Percentiles rank a stretch among this genome's conserved stretches.
Evolutionary conservation across 1,140 invertebrate genomes (phyloP).

Genomic region (Globodera rostochiensis): DNA sequence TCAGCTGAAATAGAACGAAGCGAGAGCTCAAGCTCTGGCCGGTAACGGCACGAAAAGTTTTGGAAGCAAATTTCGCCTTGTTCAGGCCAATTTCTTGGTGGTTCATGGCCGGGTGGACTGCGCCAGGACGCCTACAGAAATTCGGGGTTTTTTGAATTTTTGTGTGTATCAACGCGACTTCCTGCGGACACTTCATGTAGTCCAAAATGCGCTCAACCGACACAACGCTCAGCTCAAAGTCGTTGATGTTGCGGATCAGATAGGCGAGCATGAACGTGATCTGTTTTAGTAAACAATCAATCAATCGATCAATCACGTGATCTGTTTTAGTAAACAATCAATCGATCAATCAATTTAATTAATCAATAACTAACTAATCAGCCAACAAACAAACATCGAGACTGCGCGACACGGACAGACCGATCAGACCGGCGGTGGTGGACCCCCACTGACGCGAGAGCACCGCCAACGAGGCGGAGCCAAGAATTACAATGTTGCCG

Average conservation of each 20-base stretch:
- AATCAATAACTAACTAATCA: neutral
- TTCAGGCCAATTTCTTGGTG: slow-evolving; percentile 66
- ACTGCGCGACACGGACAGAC: slow-evolving; percentile 77
- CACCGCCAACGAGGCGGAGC: slow-evolving; percentile 84
- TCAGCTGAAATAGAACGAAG: slow-evolving; percentile 75
- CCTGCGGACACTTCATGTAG: slow-evolving; percentile 68
- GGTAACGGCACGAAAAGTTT: slow-evolving; percentile 66
- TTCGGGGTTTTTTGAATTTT: slow-evolving; percentile 49
- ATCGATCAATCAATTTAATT: too few species aligned
- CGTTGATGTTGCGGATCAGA: slow-evolving; percentile 72
- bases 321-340: too few species aligned
- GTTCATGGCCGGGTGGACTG: slow-evolving; percentile 14
- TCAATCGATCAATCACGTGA: too few species aligned
- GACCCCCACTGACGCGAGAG: slow-evolving; percentile 71
- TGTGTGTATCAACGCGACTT: slow-evolving; percentile 45
- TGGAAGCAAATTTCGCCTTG: slow-evolving; percentile 66
- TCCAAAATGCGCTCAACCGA: slow-evolving; percentile 73
- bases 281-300: neutral
- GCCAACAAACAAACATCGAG: slow-evolving; percentile 13
- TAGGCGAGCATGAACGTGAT: slow-evolving; percentile 71
- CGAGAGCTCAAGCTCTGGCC: slow-evolving; percentile 76
- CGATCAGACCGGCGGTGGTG: slow-evolving; percentile 77
- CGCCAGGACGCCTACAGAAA: slow-evolving; percentile 61
- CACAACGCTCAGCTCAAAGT: slow-evolving; percentile 74
- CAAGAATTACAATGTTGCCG: slow-evolving; percentile 87